Evolutionary conservation across 2,797 vertebrate species (phyloP).

Genomic region (Mycteria americana): DNA sequence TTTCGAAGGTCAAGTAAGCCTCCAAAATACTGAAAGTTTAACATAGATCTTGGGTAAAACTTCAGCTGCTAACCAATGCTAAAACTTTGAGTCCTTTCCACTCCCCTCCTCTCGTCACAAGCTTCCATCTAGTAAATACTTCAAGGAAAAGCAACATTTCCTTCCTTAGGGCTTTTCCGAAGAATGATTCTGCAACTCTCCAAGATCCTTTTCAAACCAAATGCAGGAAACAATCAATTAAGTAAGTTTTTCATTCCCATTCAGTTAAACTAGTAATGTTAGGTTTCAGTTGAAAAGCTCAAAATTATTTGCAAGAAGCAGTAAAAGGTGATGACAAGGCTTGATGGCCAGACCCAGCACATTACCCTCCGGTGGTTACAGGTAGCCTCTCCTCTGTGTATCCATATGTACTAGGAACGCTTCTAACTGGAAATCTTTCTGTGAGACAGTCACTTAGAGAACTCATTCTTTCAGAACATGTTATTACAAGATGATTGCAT

Average conservation of each 20-base stretch:
- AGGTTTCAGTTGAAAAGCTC: not conserved
- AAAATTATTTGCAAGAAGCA: not conserved
- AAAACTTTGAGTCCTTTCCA: not conserved
- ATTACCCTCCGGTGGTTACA: not conserved
- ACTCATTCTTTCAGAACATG: not conserved
- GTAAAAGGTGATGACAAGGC: not conserved
- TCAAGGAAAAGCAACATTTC: not conserved
- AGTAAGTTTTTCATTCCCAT: not conserved
- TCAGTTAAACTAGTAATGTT: not conserved
- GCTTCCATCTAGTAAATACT: not conserved
- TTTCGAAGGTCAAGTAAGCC: not conserved
- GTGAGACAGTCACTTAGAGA: not conserved
- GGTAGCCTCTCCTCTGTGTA: not conserved
- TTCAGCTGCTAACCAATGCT: not conserved
- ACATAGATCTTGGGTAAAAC: not conserved
- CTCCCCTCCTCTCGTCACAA: not conserved
- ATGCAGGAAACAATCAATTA: not conserved
- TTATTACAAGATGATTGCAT: not conserved
- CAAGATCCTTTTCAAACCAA: not conserved
- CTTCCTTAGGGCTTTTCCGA: not conserved
- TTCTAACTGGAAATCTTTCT: not conserved
- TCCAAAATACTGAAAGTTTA: not conserved
- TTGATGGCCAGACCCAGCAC: not conserved
- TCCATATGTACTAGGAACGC: accelerated
- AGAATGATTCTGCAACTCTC: not conserved